phyloP scores from a whole-genome alignment of 2,888 invertebrate species.

The Timandra comae region DNA sequence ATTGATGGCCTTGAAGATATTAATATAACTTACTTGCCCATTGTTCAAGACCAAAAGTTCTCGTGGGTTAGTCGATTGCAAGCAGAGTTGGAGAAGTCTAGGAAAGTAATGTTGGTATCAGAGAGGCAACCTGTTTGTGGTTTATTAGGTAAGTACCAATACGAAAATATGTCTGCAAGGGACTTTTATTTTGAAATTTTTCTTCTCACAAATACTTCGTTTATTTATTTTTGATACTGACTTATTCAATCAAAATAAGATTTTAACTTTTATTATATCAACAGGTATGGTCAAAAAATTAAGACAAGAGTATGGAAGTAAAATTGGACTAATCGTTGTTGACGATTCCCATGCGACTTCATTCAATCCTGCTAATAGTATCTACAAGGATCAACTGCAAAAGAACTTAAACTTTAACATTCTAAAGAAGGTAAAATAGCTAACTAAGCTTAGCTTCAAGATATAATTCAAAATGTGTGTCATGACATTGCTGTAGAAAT shows the following conservation, averaged over 20 bases:
- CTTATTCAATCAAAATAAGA: too few relatives aligned
- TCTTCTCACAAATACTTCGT: too few relatives aligned
- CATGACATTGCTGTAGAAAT: too few relatives aligned
- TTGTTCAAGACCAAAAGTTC: slow-evolving; percentile 35
- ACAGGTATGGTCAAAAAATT: slow-evolving; percentile 83
- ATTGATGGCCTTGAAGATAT: slow-evolving; percentile 12
- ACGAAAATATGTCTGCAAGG: too few relatives aligned
- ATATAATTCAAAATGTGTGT: too few relatives aligned
- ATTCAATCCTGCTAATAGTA: slow-evolving; percentile 60
- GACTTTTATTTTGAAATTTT: too few relatives aligned
- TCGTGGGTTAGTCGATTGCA: slow-evolving; percentile 37
- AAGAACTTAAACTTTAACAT: slow-evolving; percentile 83
- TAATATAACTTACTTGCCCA: slow-evolving; percentile 29
- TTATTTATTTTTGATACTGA: too few relatives aligned
- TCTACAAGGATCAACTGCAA: slow-evolving; percentile 69
- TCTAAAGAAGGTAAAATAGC: slow-evolving; percentile 34
- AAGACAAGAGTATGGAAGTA: slow-evolving; percentile 72
- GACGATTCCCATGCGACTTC: slow-evolving; percentile 59
- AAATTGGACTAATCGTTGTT: slow-evolving; percentile 66
- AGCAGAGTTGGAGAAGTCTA: slow-evolving; percentile 33
- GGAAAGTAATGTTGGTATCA: slow-evolving; percentile 37
- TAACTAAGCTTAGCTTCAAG: not conserved
- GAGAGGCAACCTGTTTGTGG: slow-evolving; percentile 42
- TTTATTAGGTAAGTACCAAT: slow-evolving; percentile 36
- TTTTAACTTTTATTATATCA: too few relatives aligned